Conservation (phyloP, 2,888 invertebrate species). For the Exocentrus adspersus region DNA sequence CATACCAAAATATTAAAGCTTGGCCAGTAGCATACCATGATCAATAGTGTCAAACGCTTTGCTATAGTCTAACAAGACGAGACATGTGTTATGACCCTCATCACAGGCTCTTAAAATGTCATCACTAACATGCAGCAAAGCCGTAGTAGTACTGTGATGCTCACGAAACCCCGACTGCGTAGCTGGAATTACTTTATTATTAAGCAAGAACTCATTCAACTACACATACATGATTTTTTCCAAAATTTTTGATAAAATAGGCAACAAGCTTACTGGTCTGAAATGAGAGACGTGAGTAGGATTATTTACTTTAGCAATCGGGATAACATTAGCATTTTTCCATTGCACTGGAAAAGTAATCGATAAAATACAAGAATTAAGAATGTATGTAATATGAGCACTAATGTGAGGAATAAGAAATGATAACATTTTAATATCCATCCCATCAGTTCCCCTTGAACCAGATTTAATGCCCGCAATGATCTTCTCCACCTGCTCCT, state of each 20-base stretch:
- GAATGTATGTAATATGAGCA: slow-evolving; percentile 13
- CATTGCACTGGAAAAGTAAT: slow-evolving; percentile 9
- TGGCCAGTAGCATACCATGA: background rate
- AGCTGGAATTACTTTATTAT: slow-evolving; percentile 5
- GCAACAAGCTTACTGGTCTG: slow-evolving; percentile 18
- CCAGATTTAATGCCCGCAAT: slow-evolving; percentile 3
- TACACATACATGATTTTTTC: slow-evolving; percentile 14
- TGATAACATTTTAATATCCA: slow-evolving; percentile 6
- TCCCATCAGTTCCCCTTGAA: slow-evolving; percentile 9
- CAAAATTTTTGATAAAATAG: slow-evolving; percentile 7
- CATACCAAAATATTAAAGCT: slow-evolving; percentile 6
- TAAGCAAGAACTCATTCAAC: background rate
- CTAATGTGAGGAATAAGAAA: background rate
- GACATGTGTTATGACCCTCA: background rate
- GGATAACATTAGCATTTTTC: slow-evolving; percentile 22
- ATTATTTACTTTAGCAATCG: slow-evolving; percentile 6
- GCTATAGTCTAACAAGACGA: background rate
- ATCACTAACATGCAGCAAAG: slow-evolving; percentile 3
- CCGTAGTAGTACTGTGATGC: slow-evolving; percentile 16
- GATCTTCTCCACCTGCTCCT: background rate
- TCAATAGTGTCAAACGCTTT: background rate
- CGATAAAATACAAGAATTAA: slow-evolving; percentile 7
- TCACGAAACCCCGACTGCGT: background rate
- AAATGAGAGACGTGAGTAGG: slow-evolving; percentile 7
- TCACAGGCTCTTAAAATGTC: background rate